A percentile compares a stretch with the other conserved stretches of the same genome.
These are phyloP conservation scores for Prinia subflava DNA, from an alignment of 2,113 vertebrate genomes.

Conservation along the genomic window DNA sequence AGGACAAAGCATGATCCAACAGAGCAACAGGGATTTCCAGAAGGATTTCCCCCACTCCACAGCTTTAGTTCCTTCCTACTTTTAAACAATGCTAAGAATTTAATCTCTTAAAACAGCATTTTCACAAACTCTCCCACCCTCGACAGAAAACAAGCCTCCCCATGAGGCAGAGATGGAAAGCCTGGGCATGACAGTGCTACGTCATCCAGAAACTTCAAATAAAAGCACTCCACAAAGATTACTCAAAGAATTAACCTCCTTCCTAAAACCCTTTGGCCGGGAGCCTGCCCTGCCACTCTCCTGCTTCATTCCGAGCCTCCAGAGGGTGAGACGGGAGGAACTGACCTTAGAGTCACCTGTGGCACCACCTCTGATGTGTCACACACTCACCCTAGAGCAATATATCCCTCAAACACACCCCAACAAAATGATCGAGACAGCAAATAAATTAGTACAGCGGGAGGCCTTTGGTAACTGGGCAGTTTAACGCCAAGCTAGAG, in stretches of 20 bases:
- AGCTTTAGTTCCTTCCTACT: slow-evolving; percentile 57
- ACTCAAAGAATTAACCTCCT: slow-evolving; percentile 16
- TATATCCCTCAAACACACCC: background rate
- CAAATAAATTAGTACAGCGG: background rate
- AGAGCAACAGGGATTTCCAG: slow-evolving; percentile 33
- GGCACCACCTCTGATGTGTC: slow-evolving; percentile 36
- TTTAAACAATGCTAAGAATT: slow-evolving; percentile 59
- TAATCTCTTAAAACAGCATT: slow-evolving; percentile 40
- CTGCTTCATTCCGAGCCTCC: background rate
- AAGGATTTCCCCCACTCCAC: slow-evolving; percentile 9
- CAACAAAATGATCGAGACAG: background rate
- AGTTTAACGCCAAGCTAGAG: background rate
- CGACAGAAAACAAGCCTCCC: background rate
- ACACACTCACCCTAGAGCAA: background rate
- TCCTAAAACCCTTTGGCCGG: background rate
- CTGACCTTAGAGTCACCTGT: slow-evolving; percentile 34
- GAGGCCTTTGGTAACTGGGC: background rate
- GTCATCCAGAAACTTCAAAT: slow-evolving; percentile 17
- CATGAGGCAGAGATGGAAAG: background rate
- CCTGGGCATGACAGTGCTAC: background rate
- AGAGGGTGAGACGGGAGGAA: background rate
- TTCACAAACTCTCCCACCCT: slow-evolving; percentile 25
- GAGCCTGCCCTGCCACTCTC: background rate
- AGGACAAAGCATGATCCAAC: slow-evolving; percentile 17
- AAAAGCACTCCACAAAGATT: background rate